Conservation (phyloP, 2,797 vertebrate genomes). For the Sebastes miniatus region DNA sequence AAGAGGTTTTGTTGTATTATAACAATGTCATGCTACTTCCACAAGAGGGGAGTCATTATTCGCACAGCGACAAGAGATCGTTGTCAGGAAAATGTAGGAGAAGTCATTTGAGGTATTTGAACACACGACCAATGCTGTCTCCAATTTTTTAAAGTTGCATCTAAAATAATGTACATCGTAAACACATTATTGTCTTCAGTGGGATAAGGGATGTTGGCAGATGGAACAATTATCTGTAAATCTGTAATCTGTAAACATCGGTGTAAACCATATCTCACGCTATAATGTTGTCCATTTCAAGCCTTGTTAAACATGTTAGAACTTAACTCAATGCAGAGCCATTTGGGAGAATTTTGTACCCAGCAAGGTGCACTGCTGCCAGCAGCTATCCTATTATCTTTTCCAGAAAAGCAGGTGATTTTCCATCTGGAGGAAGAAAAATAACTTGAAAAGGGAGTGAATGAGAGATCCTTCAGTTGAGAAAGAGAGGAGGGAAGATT, state of each 20-base stretch:
- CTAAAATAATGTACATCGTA: not conserved
- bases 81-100: not conserved
- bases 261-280: not conserved
- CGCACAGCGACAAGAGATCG: not conserved
- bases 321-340: not conserved
- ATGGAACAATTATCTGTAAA: constrained; percentile 10
- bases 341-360: not conserved
- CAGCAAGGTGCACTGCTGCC: not conserved
- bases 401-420: constrained; percentile 23
- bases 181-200: not conserved
- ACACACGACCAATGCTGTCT: not conserved
- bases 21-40: not conserved
- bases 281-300: constrained; percentile 27
- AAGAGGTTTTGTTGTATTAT: not conserved
- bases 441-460: constrained; percentile 4
- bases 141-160: too few relatives aligned
- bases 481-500: constrained; percentile 31
- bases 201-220: not conserved
- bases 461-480: constrained; percentile 31
- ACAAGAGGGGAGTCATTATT: not conserved
- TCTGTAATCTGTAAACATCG: not conserved
- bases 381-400: constrained; percentile 2
- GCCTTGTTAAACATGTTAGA: constrained; percentile 20
- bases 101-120: not conserved
- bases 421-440: constrained; percentile 32